Percentiles rank a stretch among this genome's conserved stretches.
These are phyloP conservation scores for Rhinogobius similis DNA, from an alignment of 2,113 vertebrate species.

Conservation along the genomic window DNA sequence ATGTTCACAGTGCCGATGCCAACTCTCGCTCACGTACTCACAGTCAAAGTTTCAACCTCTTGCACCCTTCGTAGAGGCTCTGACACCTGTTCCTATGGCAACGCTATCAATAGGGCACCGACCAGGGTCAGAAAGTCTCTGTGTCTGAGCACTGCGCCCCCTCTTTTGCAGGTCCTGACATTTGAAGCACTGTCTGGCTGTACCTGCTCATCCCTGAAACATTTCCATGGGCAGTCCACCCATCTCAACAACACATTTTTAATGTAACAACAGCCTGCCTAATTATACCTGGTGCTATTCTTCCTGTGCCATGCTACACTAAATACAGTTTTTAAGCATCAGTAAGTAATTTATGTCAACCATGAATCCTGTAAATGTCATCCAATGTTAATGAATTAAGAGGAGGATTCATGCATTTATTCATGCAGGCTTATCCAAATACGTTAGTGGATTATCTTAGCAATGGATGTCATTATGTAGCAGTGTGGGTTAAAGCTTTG, in stretches of 20 bases:
- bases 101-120: constrained; percentile 63
- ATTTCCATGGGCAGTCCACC: constrained; percentile 13
- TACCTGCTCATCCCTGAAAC: constrained; percentile 31
- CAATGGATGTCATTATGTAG: constrained; percentile 60
- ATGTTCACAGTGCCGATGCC: neutral
- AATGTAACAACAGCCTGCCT: neutral
- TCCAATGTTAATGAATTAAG: constrained; percentile 41
- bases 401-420: constrained; percentile 44
- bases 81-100: constrained; percentile 75
- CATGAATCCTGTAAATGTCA: constrained; percentile 50
- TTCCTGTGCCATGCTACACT: neutral
- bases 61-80: constrained; percentile 55
- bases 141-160: constrained; percentile 15
- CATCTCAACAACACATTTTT: constrained; percentile 10
- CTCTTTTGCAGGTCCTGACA: constrained; percentile 49
- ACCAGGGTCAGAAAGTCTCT: constrained; percentile 62
- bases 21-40: constrained; percentile 13
- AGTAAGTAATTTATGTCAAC: constrained; percentile 27
- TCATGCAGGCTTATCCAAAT: constrained; percentile 42
- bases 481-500: constrained; percentile 53
- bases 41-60: constrained; percentile 44
- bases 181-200: constrained; percentile 45
- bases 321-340: constrained; percentile 22
- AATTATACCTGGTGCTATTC: neutral
- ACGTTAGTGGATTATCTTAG: constrained; percentile 42